Conservation (phyloP, 2,888 invertebrate species). For the Magallana nippona region DNA sequence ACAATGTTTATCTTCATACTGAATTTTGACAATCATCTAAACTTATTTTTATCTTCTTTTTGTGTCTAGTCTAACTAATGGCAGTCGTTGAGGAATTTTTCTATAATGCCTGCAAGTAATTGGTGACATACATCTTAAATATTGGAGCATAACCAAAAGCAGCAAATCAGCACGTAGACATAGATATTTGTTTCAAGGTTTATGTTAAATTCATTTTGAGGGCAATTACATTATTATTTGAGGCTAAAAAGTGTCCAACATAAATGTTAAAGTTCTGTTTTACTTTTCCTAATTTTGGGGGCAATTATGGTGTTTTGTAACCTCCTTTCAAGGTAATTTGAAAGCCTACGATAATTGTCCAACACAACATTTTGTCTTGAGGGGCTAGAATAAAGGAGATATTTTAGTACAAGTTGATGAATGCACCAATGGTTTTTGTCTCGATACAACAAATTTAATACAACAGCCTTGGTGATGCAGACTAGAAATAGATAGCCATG, state of each 20-base stretch:
- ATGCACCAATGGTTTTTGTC: neutral
- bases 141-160: constrained; percentile 13
- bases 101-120: constrained; percentile 12
- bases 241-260: neutral
- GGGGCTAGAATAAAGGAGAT: neutral
- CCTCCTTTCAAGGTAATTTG: neutral
- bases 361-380: neutral
- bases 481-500: neutral
- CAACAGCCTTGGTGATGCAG: no score
- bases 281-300: neutral
- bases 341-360: neutral
- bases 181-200: neutral
- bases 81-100: constrained; percentile 13
- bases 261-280: neutral
- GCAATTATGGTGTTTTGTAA: neutral
- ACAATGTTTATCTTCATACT: neutral
- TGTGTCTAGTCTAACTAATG: neutral
- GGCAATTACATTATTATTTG: constrained; percentile 2
- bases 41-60: constrained; percentile 16
- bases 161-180: constrained; percentile 2
- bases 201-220: neutral
- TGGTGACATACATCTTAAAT: neutral
- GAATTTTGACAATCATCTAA: neutral
- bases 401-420: neutral
- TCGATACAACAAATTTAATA: no score